Percentiles rank a stretch among this genome's conserved stretches.
These are phyloP conservation scores for Alloplasta piceator DNA, from an alignment of 2,888 invertebrate genomes.

Conservation along the genomic window DNA sequence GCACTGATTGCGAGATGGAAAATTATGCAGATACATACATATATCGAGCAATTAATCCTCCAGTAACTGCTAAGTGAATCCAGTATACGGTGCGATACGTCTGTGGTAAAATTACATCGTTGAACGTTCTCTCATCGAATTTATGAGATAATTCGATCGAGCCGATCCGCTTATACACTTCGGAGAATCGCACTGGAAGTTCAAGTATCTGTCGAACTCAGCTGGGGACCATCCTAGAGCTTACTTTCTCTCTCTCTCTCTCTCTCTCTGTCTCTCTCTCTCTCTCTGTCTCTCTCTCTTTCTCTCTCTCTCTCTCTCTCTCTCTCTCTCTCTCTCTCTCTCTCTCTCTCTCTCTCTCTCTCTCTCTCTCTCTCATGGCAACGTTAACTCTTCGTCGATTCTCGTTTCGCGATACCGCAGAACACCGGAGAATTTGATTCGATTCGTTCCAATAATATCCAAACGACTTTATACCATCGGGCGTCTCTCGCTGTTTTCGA, in stretches of 20 bases:
- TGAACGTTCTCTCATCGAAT: conserved; percentile 63
- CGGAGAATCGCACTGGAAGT: conserved; percentile 45
- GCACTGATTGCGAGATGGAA: conserved; percentile 1
- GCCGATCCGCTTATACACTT: conserved; percentile 56
- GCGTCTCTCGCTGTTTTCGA: conserved; percentile 49
- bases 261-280: too few relatives aligned
- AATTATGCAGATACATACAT: conserved; percentile 5
- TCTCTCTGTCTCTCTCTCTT: too few relatives aligned
- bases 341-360: conserved; percentile 42
- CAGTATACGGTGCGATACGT: conserved; percentile 39
- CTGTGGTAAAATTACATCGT: conserved; percentile 64
- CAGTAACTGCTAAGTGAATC: conserved; percentile 61
- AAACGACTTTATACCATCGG: conserved; percentile 54
- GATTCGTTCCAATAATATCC: conserved; percentile 65
- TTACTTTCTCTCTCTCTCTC: conserved; percentile 7
- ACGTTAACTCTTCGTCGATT: conserved; percentile 62
- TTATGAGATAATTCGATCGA: conserved; percentile 66
- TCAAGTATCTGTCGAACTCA: conserved; percentile 64
- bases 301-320: conserved; percentile 8
- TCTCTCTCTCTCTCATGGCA: background rate
- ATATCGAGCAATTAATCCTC: conserved; percentile 55
- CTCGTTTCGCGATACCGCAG: conserved; percentile 27
- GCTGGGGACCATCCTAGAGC: conserved; percentile 36
- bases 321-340: conserved; percentile 9
- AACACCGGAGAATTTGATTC: conserved; percentile 52